Base-by-base conservation (phyloP, 2,888 invertebrate genomes). In the Drosophila merina region DNA sequence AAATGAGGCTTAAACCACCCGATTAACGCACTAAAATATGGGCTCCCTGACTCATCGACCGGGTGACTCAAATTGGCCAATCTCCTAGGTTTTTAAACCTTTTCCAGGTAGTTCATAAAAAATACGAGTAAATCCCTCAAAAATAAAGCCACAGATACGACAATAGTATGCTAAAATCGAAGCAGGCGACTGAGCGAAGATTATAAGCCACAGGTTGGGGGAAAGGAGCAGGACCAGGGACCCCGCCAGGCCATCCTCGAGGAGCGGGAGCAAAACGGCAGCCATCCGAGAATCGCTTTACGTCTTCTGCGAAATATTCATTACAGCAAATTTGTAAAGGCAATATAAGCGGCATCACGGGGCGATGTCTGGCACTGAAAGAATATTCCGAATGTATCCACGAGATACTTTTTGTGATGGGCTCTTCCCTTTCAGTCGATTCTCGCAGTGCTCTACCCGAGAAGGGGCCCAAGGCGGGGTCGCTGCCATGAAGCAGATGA, bases 241-340 rank as follows among this genome's bases (percentile, higher is more conserved):
- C 14, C 38, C n/a, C n/a, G 6, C 4, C n/a, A 10, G 38, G 31
- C 14, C 20, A 31, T 6, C 44, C 50, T 20, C 62, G 36, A 45
- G 59, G 51, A 64, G 62, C 50, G 63, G 63, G 63, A 63, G 59
- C 44, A 45, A 63, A 63, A 63, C 63, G 38, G 63, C 63, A 63
- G 60, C 51, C 60, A 57, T 72, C 74, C 70, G 68, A 63, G 79
- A 82, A 79, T 83, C 76, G 83, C 69, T 81, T 82, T 79, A 78
- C 74, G 82, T 78, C 75, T 83, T 80, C 84, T 78, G 76, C 80
- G 84, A 83, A 83, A 80, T 83, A 83, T 83, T 80, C 80, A 81
- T 83, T 83, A 80, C 78, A 72, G 78, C 76, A 76, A 78, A 81
- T 80, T 78, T 78, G 76, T 80, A 69, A 60, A 66, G 50, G 49